Percentiles rank a stretch among this genome's conserved stretches.
phyloP scores from a whole-genome alignment of 2,113 vertebrate species.

The Junco hyemalis region DNA sequence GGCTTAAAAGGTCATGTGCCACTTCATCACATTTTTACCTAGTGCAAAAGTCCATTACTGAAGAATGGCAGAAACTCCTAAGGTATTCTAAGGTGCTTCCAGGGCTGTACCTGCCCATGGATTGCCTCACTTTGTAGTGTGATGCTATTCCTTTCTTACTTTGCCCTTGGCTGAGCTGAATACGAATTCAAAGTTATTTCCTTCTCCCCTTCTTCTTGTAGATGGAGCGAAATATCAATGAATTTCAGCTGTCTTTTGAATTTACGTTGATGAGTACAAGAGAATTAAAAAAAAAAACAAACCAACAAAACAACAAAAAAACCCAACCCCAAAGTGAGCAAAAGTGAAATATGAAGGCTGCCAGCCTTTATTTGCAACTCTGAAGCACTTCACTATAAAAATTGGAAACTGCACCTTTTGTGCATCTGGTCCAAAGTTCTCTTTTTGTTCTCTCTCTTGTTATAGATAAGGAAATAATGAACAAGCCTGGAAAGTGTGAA shows the following conservation, averaged over 20 bases:
- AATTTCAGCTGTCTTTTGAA: neutral
- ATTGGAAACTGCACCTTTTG: neutral
- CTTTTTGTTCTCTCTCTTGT: neutral
- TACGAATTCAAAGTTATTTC: neutral
- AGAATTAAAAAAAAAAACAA: neutral
- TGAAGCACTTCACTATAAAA: neutral
- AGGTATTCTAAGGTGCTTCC: neutral
- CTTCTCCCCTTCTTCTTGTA: neutral
- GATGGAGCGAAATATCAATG: neutral
- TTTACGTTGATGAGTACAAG: neutral
- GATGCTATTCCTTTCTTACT: neutral
- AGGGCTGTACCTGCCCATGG: neutral
- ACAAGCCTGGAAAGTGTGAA: neutral
- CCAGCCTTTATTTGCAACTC: neutral
- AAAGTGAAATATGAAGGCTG: neutral
- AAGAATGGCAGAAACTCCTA: neutral
- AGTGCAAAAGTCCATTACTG: neutral
- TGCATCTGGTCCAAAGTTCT: neutral
- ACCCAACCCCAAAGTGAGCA: neutral
- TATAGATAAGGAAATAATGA: neutral
- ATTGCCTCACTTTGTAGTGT: accelerated
- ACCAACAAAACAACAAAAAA: too few relatives aligned
- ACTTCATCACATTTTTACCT: neutral
- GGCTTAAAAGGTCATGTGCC: neutral
- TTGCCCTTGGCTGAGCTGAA: neutral